These are phyloP conservation scores for Ophion obscuratus DNA, from an alignment of 2,888 invertebrate species.

Conservation along the genomic window DNA sequence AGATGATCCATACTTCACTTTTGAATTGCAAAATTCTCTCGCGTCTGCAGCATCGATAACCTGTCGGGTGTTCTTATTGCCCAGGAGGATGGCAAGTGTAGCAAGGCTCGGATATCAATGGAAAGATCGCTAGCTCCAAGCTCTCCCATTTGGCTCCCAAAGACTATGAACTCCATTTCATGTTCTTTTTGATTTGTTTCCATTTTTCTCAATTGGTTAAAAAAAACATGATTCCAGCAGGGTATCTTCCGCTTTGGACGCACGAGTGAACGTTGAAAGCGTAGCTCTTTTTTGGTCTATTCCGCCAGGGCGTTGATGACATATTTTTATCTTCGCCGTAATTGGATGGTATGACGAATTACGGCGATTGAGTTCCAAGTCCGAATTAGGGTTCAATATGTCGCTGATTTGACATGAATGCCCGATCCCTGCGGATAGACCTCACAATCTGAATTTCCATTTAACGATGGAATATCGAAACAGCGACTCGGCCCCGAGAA, in stretches of 20 bases:
- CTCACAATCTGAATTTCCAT: conserved; percentile 57
- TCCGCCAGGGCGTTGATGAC: too few relatives aligned
- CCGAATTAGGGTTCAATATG: too few relatives aligned
- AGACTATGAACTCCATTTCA: not conserved
- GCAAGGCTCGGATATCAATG: conserved; percentile 9
- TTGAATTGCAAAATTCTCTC: conserved; percentile 61
- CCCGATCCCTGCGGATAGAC: conserved; percentile 4
- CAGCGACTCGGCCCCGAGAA: conserved; percentile 46
- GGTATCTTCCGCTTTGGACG: too few relatives aligned
- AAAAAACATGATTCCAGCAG: too few relatives aligned
- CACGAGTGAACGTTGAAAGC: too few relatives aligned
- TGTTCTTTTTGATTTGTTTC: too few relatives aligned
- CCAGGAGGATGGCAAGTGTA: not conserved
- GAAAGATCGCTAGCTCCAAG: not conserved
- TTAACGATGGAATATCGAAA: conserved; percentile 53
- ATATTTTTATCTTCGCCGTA: not conserved
- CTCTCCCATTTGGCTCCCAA: not conserved
- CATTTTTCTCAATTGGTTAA: too few relatives aligned
- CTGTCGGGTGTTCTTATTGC: conserved; percentile 17
- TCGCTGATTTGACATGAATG: not conserved
- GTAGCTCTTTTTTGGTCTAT: too few relatives aligned
- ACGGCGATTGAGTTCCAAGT: too few relatives aligned
- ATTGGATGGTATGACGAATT: too few relatives aligned
- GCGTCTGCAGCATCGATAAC: conserved; percentile 47
- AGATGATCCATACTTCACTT: conserved; percentile 46